Evolutionary conservation across 2,888 invertebrate genomes (phyloP), one percentile per base, ranked within the genome.

Genomic region (Unio pictorum): DNA sequence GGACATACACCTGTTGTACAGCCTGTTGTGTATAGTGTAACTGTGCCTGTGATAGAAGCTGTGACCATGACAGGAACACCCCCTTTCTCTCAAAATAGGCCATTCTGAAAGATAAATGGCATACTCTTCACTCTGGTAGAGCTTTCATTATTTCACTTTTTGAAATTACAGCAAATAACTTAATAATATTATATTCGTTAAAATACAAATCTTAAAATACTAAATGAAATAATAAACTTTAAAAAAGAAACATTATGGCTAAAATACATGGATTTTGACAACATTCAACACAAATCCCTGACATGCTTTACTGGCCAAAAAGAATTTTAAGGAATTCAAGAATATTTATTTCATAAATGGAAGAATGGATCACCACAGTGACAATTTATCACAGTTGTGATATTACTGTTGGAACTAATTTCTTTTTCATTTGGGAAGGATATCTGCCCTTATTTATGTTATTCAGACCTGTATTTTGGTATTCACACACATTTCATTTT

Each of bases 1-100:
- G 91, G 0, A 95, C 95, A 84, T 95, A 94, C 86, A 94, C 94
- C 90, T 95, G 95, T 86, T 95, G 95, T 68, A 95, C 91, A 76
- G 94, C 91, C 89, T 95, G 94, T 45, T 93, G 92, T 84, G 92
- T 92, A 85, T 94, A 94, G 88, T 94, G 94, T 4, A 93, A 91
- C 61, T 92, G 91, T 1, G 94, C 91, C 72, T 93, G 92, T 11
- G 91, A 90, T 56, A 92, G 62, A 45, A 94, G 90, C 59, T 92
- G 91, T 5, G 89, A 82, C 30, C 91, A 84, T 0, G 92, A 91
- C 67, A 93, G 90, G 0, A 92, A 91, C 0, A 92, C 91, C 76
- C 93, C 93, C 30, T 91, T 91, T 66, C 93, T 89, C 86, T 94
- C 94, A 81, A 93, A 92, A 82, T 92, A 93, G 0, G 94, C 92